A percentile compares a stretch with the other conserved stretches of the same genome.
Conservation (phyloP, 2,113 vertebrate species). For the cattle (Bos taurus) region ARS-UCD2.0 NC_037350.1:51518501-51519000, state of each 20-base stretch:
- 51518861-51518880: not conserved
- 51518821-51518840: not conserved
- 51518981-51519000: conserved; percentile 24
- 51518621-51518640: not conserved
- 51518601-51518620: not conserved
- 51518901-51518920: not conserved
- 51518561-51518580: not conserved
- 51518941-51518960: not conserved
- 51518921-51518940: not conserved
- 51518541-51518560: not conserved
- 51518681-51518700: not conserved
- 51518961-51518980: not conserved
- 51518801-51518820: not conserved
- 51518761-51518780: not conserved
- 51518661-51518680: not conserved
- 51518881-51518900: not conserved
- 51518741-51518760: not conserved
- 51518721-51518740: not conserved
- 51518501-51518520: not conserved
- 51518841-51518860: not conserved
- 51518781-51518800: too few relatives aligned
- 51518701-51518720: not conserved
- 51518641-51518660: not conserved
- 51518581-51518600: not conserved
- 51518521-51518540: not conserved